phyloP scores from a whole-genome alignment of 2,888 invertebrate genomes.

The Clanis bilineata region DNA sequence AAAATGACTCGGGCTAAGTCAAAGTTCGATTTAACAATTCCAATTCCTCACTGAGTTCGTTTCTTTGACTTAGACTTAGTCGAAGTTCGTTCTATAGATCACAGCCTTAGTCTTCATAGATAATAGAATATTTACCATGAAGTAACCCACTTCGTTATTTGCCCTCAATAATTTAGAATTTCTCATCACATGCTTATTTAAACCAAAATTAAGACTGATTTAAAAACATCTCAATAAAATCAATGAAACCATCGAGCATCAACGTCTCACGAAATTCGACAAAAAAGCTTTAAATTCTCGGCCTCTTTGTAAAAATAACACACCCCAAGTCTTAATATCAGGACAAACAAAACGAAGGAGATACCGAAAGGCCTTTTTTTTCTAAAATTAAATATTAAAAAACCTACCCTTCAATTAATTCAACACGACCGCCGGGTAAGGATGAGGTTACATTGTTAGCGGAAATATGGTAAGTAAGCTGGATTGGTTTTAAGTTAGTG shows the following conservation, averaged over 20 bases:
- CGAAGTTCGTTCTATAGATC: too few species aligned
- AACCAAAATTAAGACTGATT: neutral
- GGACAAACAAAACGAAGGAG: slow-evolving; percentile 39
- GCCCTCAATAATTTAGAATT: neutral
- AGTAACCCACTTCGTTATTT: neutral
- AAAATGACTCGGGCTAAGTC: too few species aligned
- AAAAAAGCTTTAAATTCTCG: neutral
- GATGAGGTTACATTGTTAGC: slow-evolving; percentile 30
- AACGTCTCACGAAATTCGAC: neutral
- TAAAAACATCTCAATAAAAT: neutral
- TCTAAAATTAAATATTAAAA: slow-evolving; percentile 39
- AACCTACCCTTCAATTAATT: slow-evolving; percentile 46
- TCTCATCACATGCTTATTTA: neutral
- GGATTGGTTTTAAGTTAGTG: too few species aligned
- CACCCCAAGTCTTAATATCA: slow-evolving; percentile 31
- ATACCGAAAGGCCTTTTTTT: slow-evolving; percentile 28
- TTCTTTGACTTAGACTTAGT: too few species aligned
- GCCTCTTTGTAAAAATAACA: neutral
- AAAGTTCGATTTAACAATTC: too few species aligned
- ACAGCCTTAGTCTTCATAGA: too few species aligned
- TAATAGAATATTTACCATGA: too few species aligned
- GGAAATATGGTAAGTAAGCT: too few species aligned
- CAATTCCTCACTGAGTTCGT: too few species aligned
- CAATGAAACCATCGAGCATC: neutral
- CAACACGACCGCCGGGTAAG: slow-evolving; percentile 33